A percentile compares a stretch with the other conserved stretches of the same genome.
Conservation (phyloP, 2,113 vertebrate species). For the Petrocephalus zakoni region DNA sequence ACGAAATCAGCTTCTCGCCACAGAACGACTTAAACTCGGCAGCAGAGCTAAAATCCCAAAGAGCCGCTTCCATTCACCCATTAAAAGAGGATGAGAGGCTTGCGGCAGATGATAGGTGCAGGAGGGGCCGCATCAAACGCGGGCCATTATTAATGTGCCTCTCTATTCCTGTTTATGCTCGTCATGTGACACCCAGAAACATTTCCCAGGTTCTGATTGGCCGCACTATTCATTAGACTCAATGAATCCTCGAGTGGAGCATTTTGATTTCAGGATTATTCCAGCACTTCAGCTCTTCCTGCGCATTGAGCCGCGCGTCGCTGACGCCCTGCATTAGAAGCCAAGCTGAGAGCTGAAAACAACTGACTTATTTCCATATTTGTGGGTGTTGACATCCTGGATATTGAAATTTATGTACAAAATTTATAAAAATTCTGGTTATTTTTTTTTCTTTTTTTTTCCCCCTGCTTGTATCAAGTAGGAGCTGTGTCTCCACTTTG, state of each 20-base stretch:
- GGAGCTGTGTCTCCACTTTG: not conserved
- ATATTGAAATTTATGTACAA: not conserved
- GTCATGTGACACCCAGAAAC: constrained; percentile 40
- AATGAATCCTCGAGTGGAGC: constrained; percentile 45
- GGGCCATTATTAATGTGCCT: constrained; percentile 37
- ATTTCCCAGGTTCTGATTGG: constrained; percentile 46
- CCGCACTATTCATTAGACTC: constrained; percentile 54
- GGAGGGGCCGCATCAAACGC: constrained; percentile 27
- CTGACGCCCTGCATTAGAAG: constrained; percentile 24
- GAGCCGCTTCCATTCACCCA: not conserved
- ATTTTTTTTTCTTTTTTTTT: not conserved
- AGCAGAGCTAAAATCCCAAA: not conserved
- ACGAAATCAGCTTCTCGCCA: not conserved
- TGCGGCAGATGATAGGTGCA: constrained; percentile 30
- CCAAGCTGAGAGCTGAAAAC: not conserved
- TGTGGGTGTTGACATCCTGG: not conserved
- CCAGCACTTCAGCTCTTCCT: constrained; percentile 31
- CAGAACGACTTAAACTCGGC: not conserved
- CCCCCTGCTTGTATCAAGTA: not conserved
- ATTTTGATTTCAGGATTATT: constrained; percentile 29
- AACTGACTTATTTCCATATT: constrained; percentile 10
- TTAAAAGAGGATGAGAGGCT: constrained; percentile 27
- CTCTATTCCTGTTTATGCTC: constrained; percentile 53
- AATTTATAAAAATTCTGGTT: not conserved
- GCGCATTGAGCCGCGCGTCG: constrained; percentile 26